phyloP scores from a whole-genome alignment of 2,888 invertebrate species.

The Parnassius orleans region DNA sequence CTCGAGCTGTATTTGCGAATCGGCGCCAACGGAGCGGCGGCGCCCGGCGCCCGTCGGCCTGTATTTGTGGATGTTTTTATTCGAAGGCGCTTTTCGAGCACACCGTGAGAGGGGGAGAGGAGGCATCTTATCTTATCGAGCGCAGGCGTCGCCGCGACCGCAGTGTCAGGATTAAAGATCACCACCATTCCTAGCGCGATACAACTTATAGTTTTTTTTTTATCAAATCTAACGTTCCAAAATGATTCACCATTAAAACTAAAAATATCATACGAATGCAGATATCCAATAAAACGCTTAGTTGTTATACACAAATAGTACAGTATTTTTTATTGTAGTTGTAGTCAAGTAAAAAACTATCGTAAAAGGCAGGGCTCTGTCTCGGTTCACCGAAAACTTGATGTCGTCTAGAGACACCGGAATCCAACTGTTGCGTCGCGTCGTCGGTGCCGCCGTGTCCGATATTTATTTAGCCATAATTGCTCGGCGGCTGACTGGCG shows the following conservation, averaged over 20 bases:
- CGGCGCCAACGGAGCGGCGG: conserved; percentile 53
- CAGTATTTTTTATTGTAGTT: too few species aligned
- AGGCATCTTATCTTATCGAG: conserved; percentile 52
- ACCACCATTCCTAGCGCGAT: conserved; percentile 34
- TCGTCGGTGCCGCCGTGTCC: conserved; percentile 71
- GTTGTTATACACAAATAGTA: too few species aligned
- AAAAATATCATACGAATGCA: too few species aligned
- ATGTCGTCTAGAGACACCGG: conserved; percentile 43
- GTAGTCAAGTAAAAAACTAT: too few species aligned
- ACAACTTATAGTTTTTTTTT: background rate
- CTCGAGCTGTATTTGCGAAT: conserved; percentile 45
- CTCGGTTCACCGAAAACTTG: background rate
- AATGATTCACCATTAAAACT: too few species aligned
- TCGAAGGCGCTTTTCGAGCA: conserved; percentile 46
- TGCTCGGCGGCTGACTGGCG: conserved; percentile 78
- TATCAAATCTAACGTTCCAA: too few species aligned
- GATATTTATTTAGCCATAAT: conserved; percentile 81
- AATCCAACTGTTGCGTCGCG: conserved; percentile 70
- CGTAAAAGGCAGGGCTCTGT: background rate
- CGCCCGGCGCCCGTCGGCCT: conserved; percentile 42
- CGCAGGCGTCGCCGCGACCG: conserved; percentile 56
- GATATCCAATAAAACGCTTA: too few species aligned
- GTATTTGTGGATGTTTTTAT: conserved; percentile 66
- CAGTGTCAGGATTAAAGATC: conserved; percentile 41
- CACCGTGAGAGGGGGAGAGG: conserved; percentile 29